These are phyloP conservation scores for Agrenia bidenticulata DNA, from an alignment of 2,888 invertebrate species.

Conservation along the genomic window DNA sequence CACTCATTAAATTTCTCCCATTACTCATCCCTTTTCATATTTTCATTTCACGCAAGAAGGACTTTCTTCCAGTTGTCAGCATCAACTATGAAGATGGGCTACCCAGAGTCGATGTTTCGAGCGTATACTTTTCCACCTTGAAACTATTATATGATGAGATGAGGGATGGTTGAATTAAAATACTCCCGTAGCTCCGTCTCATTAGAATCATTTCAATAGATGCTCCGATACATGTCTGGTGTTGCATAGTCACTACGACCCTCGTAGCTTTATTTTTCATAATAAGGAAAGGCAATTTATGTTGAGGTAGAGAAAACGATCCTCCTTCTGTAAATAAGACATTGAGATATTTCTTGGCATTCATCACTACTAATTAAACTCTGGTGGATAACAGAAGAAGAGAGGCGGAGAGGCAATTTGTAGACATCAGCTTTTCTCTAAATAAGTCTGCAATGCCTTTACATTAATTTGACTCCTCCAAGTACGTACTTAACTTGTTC, in stretches of 20 bases:
- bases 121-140: too few species aligned
- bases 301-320: not conserved
- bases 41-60: constrained; percentile 5
- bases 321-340: not conserved
- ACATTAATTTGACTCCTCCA: not conserved
- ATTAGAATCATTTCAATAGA: not conserved
- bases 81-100: too few species aligned
- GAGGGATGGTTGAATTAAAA: too few species aligned
- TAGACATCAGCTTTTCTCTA: constrained; percentile 1
- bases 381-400: not conserved
- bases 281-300: not conserved
- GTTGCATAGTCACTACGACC: not conserved
- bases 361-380: constrained; percentile 21
- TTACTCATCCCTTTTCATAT: constrained; percentile 6
- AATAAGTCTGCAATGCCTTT: not conserved
- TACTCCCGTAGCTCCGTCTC: not conserved
- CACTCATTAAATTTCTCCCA: constrained; percentile 8
- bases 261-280: not conserved
- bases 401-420: not conserved
- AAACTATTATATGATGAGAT: too few species aligned
- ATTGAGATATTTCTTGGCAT: not conserved
- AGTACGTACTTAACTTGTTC: not conserved
- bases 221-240: too few species aligned
- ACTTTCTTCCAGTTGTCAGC: not conserved
- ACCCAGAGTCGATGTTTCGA: too few species aligned